These are phyloP conservation scores for Pseudomyrmex gracilis DNA, from an alignment of 1,140 invertebrate species.

Conservation along the genomic window DNA sequence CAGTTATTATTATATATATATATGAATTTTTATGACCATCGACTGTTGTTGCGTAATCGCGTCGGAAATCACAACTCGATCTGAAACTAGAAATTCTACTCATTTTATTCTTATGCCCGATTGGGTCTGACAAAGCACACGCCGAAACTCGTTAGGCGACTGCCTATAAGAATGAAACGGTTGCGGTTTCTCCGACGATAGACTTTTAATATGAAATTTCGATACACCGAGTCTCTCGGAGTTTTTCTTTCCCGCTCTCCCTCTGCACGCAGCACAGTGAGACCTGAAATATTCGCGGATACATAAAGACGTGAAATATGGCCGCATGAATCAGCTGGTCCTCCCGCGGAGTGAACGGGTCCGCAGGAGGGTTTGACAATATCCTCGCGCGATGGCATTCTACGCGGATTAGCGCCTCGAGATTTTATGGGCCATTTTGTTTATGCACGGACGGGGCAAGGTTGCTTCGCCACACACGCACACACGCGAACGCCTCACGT, in stretches of 20 bases:
- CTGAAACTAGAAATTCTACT: not conserved
- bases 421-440: slow-evolving; percentile 81
- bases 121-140: not conserved
- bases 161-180: not conserved
- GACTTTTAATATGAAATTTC: slow-evolving; percentile 72
- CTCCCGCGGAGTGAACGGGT: slow-evolving; percentile 75
- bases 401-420: slow-evolving; percentile 81
- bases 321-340: slow-evolving; percentile 81
- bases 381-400: slow-evolving; percentile 79
- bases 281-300: slow-evolving; percentile 78
- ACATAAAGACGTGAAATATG: slow-evolving; percentile 80
- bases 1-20: not conserved
- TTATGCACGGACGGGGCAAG: slow-evolving; percentile 79
- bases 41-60: not conserved
- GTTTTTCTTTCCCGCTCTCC: slow-evolving; percentile 22
- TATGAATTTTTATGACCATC: slow-evolving; percentile 54
- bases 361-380: slow-evolving; percentile 80
- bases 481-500: not conserved
- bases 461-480: slow-evolving; percentile 65
- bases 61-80: not conserved
- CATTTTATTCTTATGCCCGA: not conserved
- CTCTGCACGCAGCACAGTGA: slow-evolving; percentile 38
- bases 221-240: slow-evolving; percentile 43
- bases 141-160: not conserved
- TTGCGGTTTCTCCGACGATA: slow-evolving; percentile 38